phyloP scores from a whole-genome alignment of 2,797 vertebrate genomes.

The Rhyacichthys aspro region DNA sequence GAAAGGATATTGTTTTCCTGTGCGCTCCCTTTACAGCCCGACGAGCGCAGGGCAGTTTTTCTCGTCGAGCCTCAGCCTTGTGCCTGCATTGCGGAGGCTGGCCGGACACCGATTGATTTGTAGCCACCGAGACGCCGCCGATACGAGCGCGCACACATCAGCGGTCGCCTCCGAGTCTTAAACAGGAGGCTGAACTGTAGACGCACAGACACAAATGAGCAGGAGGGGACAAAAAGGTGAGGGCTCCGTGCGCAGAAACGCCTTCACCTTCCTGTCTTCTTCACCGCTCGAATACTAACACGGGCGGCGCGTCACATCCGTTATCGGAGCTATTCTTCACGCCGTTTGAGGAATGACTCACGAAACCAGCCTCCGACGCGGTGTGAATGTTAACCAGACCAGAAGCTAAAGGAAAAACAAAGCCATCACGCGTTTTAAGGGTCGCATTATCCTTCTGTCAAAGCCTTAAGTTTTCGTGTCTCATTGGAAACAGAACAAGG shows the following conservation, averaged over 20 bases:
- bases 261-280: conserved; percentile 25
- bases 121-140: conserved; percentile 73
- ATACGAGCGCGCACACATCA: conserved; percentile 67
- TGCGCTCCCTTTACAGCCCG: too few species aligned
- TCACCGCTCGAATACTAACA: conserved; percentile 16
- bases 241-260: conserved; percentile 18
- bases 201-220: conserved; percentile 20
- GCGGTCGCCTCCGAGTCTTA: conserved; percentile 51
- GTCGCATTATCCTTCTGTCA: conserved; percentile 21
- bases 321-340: conserved; percentile 34
- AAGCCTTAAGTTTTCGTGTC: conserved; percentile 18
- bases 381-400: conserved; percentile 51
- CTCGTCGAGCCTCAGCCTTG: conserved; percentile 5
- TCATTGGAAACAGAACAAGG: conserved; percentile 46
- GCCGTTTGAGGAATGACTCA: conserved; percentile 58
- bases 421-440: neutral
- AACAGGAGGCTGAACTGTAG: conserved; percentile 40
- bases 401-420: neutral
- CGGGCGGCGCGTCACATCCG: conserved; percentile 28
- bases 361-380: conserved; percentile 8
- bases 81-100: conserved; percentile 83
- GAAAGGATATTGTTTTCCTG: too few species aligned
- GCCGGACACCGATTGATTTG: conserved; percentile 77
- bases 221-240: conserved; percentile 27
- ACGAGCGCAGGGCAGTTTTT: too few species aligned